phyloP scores from a whole-genome alignment of 2,797 vertebrate species.

The Cyprinodon diabolis region DNA sequence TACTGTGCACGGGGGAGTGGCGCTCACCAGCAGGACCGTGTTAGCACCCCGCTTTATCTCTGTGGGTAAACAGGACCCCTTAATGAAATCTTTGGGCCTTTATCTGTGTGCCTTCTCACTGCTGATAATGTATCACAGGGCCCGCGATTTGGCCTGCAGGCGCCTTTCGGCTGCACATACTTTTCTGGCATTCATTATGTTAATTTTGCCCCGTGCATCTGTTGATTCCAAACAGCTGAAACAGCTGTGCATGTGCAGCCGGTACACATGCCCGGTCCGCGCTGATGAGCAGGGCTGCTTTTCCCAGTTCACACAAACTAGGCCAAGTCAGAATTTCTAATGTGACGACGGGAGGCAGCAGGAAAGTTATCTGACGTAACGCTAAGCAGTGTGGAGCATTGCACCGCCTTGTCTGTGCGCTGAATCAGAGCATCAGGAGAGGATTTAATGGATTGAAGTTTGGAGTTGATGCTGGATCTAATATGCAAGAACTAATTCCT shows the following conservation, averaged over 20 bases:
- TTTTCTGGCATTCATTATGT: slow-evolving; percentile 16
- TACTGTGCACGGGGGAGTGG: slow-evolving; percentile 30
- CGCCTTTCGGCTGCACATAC: slow-evolving; percentile 6
- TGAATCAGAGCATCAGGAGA: slow-evolving; percentile 44
- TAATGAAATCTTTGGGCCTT: slow-evolving; percentile 41
- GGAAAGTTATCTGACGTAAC: slow-evolving; percentile 40
- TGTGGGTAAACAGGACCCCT: slow-evolving; percentile 38
- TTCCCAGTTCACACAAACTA: slow-evolving; percentile 47
- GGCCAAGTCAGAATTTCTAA: slow-evolving; percentile 58
- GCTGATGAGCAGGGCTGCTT: slow-evolving; percentile 17
- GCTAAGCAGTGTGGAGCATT: slow-evolving; percentile 19
- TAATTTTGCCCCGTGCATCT: slow-evolving; percentile 24
- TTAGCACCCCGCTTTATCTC: slow-evolving; percentile 47
- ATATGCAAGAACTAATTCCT: slow-evolving; percentile 13
- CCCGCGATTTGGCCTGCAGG: slow-evolving; percentile 4
- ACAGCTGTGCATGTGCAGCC: slow-evolving; percentile 8
- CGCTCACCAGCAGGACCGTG: slow-evolving; percentile 4
- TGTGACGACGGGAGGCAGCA: slow-evolving; percentile 25
- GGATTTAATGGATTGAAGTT: slow-evolving; percentile 33
- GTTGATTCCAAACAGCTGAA: slow-evolving; percentile 33
- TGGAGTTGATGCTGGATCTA: slow-evolving; percentile 24
- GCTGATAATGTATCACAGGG: slow-evolving; percentile 45
- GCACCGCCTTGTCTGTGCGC: slow-evolving; percentile 37
- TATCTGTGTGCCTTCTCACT: slow-evolving; percentile 37
- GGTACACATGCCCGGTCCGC: slow-evolving; percentile 17